These are phyloP conservation scores for Julus scanicus DNA, from an alignment of 2,888 invertebrate genomes.

Conservation along the genomic window DNA sequence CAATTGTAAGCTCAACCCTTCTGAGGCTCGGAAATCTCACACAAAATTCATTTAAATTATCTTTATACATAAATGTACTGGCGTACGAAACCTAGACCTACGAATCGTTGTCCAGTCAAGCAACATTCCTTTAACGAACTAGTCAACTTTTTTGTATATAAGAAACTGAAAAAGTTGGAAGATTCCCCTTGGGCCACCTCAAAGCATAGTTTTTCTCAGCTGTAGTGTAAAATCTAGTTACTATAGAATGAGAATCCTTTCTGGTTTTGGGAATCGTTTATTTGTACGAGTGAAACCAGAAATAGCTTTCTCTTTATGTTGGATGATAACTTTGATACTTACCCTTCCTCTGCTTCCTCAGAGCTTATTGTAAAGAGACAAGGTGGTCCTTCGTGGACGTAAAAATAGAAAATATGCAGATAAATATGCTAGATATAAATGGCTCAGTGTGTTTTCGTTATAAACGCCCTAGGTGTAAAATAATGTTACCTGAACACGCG, in stretches of 20 bases:
- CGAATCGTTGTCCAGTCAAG: neutral
- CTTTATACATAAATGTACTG: neutral
- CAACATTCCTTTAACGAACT: neutral
- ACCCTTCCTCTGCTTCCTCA: neutral
- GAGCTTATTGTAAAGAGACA: neutral
- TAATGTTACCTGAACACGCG: neutral
- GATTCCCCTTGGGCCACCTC: neutral
- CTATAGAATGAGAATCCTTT: neutral
- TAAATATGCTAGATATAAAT: neutral
- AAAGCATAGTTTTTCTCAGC: neutral
- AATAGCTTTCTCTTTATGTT: neutral
- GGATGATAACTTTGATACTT: neutral
- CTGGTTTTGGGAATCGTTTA: neutral
- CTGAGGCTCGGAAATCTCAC: neutral
- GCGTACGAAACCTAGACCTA: neutral
- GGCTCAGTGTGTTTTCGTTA: neutral
- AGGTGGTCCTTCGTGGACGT: neutral
- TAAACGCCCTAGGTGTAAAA: neutral
- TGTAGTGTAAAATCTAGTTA: constrained; percentile 1
- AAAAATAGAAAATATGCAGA: neutral
- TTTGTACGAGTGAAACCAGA: neutral
- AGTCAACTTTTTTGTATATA: neutral
- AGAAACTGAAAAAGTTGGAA: neutral
- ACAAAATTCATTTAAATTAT: neutral
- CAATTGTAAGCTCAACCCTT: neutral